Evolutionary conservation across 2,113 vertebrate genomes (phyloP), one percentile per base, ranked within the genome.

Genomic region (Macquaria australasica): DNA sequence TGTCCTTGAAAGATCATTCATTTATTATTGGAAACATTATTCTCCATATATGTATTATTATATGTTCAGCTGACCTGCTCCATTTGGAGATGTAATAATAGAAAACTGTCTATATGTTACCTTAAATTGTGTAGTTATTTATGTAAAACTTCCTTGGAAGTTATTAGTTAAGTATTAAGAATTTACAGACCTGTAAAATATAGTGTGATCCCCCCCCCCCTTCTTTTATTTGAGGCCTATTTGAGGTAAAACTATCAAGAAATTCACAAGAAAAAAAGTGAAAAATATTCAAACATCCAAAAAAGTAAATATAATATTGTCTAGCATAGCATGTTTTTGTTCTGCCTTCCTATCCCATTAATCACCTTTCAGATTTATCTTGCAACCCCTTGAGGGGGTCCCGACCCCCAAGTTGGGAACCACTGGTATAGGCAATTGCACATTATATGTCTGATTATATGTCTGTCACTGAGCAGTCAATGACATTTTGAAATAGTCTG

Each of bases 401-500:
- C 48, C 21, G 12, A 50, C 16, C 43, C 66, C 28, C 5, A 71
- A 50, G 50, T 28, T 72, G 48, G 6, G 12, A 43, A 53, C 15
- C 1, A 37, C 16, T 45, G 59, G 39, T 15, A 23, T 28, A 20
- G 1, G 37, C 2, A 72, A 6, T 48, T 3, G 3, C 31, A 67
- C 60, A 69, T 55, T 58, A 56, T 73, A 18, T 20, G 25, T 25
- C 48, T 69, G 53, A 73, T 55, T 45, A 74, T 37, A 73, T 11
- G 15, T 67, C 20, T 67, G 64, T 53, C 50, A 58, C 39, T 66
- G 43, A 75, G 74, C 60, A 66, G 59, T 39, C 43, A 31, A 21
- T 83, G 83, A 55, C 85, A 82, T 69, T 81, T 84, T 55, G 4
- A 73, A 81, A 80, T 48, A 23, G 28, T n/a, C 60, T 34, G 51